A percentile compares a stretch with the other conserved stretches of the same genome.
Conservation (phyloP, 2,113 vertebrate genomes). For the Rhinolophus sinicus region DNA sequence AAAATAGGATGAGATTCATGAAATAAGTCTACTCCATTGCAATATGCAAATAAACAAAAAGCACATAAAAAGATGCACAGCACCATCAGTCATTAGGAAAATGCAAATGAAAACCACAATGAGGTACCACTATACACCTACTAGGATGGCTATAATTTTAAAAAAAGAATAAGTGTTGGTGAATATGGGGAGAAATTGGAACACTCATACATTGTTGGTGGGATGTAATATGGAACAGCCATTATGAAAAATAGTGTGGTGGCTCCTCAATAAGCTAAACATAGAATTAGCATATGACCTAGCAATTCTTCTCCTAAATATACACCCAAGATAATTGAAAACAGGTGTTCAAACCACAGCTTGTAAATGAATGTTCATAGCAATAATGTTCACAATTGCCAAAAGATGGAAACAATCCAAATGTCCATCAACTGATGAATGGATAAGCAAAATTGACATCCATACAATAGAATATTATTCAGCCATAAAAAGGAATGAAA, state of each 20-base stretch:
- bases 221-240: background rate
- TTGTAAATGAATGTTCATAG: background rate
- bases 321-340: background rate
- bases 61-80: background rate
- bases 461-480: slow-evolving; percentile 39
- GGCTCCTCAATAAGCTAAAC: slow-evolving; percentile 6
- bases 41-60: background rate
- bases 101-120: slow-evolving; percentile 54
- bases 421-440: background rate
- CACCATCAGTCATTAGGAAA: slow-evolving; percentile 47
- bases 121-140: background rate
- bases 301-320: background rate
- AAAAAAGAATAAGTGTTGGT: slow-evolving; percentile 38
- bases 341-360: slow-evolving; percentile 15
- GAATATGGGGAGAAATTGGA: background rate
- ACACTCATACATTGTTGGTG: background rate
- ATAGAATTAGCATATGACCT: background rate
- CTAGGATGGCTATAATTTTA: background rate
- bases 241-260: background rate
- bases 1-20: background rate
- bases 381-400: background rate
- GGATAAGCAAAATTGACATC: background rate
- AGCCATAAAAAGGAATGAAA: background rate
- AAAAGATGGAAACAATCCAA: background rate
- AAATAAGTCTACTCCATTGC: background rate